Evolutionary conservation across 1,140 invertebrate species (phyloP), one percentile per base, ranked within the genome.

Genomic region (Holcopasites calliopsidis): DNA sequence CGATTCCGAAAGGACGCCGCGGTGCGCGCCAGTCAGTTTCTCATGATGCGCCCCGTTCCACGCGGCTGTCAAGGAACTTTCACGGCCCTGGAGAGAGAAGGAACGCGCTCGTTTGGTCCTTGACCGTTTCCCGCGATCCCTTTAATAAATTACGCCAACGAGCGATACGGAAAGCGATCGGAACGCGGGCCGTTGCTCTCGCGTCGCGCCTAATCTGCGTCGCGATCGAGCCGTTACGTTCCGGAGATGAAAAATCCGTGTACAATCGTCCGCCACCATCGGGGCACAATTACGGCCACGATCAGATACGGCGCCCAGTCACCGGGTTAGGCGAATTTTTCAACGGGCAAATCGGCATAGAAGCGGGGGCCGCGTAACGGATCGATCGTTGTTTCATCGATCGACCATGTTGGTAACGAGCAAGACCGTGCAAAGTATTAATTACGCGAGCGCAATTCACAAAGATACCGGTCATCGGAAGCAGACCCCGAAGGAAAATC

Each of bases 61-160:
- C n/a, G n/a, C n/a, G 42, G 31, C 57, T 82, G 65, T 83, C 72
- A 79, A 76, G 66, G 66, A 70, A 84, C 73, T 83, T 84, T 84
- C 77, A 84, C 79, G 82, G 82, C 76, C 69, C 80, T 83, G 76
- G 79, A 42, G 26, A 65, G 64, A 62, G 58, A 82, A 52, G 66
- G 72, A 50, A 31, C 60, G 40, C 40, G 40, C 18, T n/a, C 26
- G 4, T n/a, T 28, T 21, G 80, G 76, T 83, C 82, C 82, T 84
- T 84, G 82, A 80, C 80, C 69, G 68, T 77, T 76, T 74, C 55
- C 40, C 73, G 44, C 70, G 80, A 84, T 83, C 69, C 50, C 68
- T 79, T 84, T 83, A 80, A 83, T 84, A 80, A 84, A 73, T 76
- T 77, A 64, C 35, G 21, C 13, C 54, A 68, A 60, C 62, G 26